These are phyloP conservation scores for Andrena cerasifolii DNA, from an alignment of 1,140 invertebrate genomes.

Conservation along the genomic window DNA sequence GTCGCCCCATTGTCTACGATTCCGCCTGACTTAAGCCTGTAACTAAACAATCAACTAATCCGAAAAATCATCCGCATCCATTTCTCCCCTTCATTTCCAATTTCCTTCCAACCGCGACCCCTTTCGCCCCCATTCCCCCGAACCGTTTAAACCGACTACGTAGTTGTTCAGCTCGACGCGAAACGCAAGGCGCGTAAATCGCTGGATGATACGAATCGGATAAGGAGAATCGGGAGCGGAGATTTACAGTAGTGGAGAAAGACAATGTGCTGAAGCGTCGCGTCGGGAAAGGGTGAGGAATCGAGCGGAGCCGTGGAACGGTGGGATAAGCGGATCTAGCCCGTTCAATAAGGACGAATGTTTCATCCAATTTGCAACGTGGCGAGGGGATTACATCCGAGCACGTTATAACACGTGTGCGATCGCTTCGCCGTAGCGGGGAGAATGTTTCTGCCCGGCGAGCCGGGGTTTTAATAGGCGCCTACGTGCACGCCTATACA, in stretches of 20 bases:
- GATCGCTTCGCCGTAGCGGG: slow-evolving; percentile 26
- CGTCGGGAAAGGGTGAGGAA: slow-evolving; percentile 1
- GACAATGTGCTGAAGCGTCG: neutral
- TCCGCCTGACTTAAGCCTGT: too few species aligned
- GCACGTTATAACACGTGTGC: slow-evolving; percentile 30
- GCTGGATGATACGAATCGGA: neutral
- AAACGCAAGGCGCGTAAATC: neutral
- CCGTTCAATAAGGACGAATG: slow-evolving; percentile 56
- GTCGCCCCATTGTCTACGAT: too few species aligned
- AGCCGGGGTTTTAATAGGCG: slow-evolving; percentile 45
- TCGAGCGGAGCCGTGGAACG: slow-evolving; percentile 27
- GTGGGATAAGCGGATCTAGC: slow-evolving; percentile 54
- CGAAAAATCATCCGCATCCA: too few species aligned
- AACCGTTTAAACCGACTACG: neutral
- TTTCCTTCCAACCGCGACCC: too few species aligned
- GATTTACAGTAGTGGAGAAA: neutral
- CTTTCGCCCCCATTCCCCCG: too few species aligned
- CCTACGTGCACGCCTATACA: slow-evolving; percentile 1
- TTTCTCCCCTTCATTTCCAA: too few species aligned
- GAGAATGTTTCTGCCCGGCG: slow-evolving; percentile 34
- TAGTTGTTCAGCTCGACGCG: too few species aligned
- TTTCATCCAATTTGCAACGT: slow-evolving; percentile 66
- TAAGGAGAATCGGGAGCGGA: neutral
- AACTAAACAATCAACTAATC: too few species aligned
- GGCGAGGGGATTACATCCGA: slow-evolving; percentile 49